Conservation (phyloP, 2,888 invertebrate species). For the Tiliacea aurago region DNA sequence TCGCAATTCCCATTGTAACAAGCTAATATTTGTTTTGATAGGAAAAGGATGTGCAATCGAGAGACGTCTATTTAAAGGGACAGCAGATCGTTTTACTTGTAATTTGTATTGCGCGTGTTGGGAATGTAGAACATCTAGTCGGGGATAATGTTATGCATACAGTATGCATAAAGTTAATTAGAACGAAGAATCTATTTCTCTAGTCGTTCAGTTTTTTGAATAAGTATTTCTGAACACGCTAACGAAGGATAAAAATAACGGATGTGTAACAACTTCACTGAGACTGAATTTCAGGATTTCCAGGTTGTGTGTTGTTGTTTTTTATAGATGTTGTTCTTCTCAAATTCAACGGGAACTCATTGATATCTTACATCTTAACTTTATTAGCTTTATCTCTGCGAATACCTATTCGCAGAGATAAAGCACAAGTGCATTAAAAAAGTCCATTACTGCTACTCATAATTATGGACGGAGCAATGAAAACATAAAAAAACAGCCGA, state of each 20-base stretch:
- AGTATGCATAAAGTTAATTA: slow-evolving; percentile 59
- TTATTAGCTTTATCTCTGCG: too few relatives aligned
- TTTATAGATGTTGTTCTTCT: neutral
- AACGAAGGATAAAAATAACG: slow-evolving; percentile 9
- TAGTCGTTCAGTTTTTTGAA: slow-evolving; percentile 6
- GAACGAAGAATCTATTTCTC: neutral
- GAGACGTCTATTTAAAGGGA: slow-evolving; percentile 81
- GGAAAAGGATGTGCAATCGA: slow-evolving; percentile 81
- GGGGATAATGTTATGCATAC: slow-evolving; percentile 46
- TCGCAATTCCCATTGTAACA: slow-evolving; percentile 30
- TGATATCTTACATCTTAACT: neutral
- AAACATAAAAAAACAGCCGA: too few relatives aligned
- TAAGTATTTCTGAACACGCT: slow-evolving; percentile 1
- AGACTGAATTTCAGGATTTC: neutral
- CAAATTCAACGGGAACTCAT: neutral
- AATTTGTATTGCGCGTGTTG: slow-evolving; percentile 83
- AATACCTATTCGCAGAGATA: neutral
- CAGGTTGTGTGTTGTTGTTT: neutral
- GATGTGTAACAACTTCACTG: neutral
- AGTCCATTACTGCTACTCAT: neutral
- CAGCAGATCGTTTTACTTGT: slow-evolving; percentile 83
- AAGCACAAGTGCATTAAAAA: neutral
- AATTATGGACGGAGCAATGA: neutral
- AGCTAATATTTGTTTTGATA: slow-evolving; percentile 75
- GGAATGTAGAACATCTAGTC: slow-evolving; percentile 69